A percentile compares a stretch with the other conserved stretches of the same genome.
Conservation (phyloP, 2,797 vertebrate genomes). For the Kryptolebias ocellatus region DNA sequence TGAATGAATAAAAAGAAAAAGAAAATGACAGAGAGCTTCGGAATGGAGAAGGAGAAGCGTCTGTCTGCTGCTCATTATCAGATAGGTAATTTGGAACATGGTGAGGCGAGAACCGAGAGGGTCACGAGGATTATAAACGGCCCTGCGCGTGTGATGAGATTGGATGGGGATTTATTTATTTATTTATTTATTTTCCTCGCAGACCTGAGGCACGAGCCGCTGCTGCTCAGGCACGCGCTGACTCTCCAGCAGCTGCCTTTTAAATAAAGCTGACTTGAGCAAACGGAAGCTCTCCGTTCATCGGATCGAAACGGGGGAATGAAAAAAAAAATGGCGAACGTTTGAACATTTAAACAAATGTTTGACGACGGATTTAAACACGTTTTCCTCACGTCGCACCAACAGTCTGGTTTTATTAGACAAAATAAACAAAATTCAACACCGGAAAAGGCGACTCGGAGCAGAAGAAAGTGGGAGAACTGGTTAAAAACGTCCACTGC, state of each 20-base stretch:
- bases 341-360: background rate
- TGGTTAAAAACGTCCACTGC: background rate
- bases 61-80: constrained; percentile 33
- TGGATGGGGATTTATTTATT: constrained; percentile 32
- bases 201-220: constrained; percentile 63
- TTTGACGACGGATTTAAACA: constrained; percentile 9
- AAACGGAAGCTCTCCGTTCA: constrained; percentile 15
- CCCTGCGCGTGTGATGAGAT: constrained; percentile 11
- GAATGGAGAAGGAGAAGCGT: constrained; percentile 28
- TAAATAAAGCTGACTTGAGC: constrained; percentile 46
- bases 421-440: background rate
- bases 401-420: background rate
- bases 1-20: constrained; percentile 13
- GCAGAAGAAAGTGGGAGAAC: constrained; percentile 36
- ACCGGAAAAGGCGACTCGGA: background rate
- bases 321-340: background rate
- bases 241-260: constrained; percentile 65
- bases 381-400: background rate
- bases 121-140: constrained; percentile 29
- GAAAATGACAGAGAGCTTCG: constrained; percentile 20
- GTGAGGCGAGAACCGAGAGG: constrained; percentile 15
- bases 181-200: constrained; percentile 7
- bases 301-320: background rate
- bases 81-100: constrained; percentile 32
- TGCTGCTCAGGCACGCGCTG: constrained; percentile 67